Evolutionary conservation across 2,113 vertebrate species (phyloP).

Genomic region (Chrysemys picta): DNA sequence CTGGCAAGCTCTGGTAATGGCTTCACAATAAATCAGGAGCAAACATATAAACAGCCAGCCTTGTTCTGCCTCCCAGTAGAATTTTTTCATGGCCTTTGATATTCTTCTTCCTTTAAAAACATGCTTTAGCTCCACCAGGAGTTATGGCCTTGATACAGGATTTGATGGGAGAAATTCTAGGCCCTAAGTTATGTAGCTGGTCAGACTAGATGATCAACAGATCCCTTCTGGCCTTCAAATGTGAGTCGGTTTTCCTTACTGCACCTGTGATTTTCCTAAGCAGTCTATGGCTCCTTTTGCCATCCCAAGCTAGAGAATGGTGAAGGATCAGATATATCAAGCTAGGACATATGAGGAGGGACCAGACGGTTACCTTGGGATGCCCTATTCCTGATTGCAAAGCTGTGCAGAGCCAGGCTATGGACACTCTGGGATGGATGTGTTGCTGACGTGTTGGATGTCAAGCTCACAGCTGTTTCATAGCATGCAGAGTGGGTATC

Average conservation of each 20-base stretch:
- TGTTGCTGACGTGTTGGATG: background rate
- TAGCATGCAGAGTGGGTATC: background rate
- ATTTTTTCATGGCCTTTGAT: background rate
- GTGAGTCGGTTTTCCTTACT: no score
- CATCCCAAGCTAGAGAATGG: accelerated
- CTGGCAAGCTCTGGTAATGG: background rate
- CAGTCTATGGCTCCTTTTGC: background rate
- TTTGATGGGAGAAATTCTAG: background rate
- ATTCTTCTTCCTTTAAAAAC: background rate
- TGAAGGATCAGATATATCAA: accelerated
- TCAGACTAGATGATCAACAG: background rate
- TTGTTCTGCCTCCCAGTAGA: background rate
- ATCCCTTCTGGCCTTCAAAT: background rate
- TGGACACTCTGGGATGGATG: background rate
- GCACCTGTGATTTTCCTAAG: background rate
- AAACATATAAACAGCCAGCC: background rate
- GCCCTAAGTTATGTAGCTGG: background rate
- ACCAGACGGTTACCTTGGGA: accelerated
- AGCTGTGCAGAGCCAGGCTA: background rate
- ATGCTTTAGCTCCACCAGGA: background rate
- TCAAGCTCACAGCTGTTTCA: background rate
- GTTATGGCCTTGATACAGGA: background rate
- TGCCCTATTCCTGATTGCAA: background rate
- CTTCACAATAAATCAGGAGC: background rate
- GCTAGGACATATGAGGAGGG: accelerated